Conservation (phyloP, 2,888 invertebrate genomes). For the Cryptocephalus moraei region DNA sequence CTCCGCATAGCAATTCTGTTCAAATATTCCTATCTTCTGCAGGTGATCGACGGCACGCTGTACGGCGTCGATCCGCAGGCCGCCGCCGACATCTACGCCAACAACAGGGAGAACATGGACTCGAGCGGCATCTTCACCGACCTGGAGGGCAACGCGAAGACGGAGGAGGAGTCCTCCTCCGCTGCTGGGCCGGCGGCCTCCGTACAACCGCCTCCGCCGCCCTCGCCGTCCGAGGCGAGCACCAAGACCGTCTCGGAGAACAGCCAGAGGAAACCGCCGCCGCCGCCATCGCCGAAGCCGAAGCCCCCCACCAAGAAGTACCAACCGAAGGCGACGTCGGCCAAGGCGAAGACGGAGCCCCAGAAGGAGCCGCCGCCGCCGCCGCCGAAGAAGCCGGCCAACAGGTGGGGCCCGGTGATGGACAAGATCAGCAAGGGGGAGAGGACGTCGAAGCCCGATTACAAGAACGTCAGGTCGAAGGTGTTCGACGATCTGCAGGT, state of each 20-base stretch:
- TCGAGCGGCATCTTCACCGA: conserved; percentile 85
- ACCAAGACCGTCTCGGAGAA: conserved; percentile 46
- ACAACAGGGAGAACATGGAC: conserved; percentile 69
- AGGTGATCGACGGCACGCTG: conserved; percentile 79
- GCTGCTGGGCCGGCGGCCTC: conserved; percentile 4
- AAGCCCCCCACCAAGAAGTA: conserved; percentile 29
- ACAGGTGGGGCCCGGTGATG: conserved; percentile 77
- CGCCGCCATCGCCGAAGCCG: conserved; percentile 27
- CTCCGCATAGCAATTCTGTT: no score
- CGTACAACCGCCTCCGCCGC: conserved; percentile 33
- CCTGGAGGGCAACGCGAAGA: conserved; percentile 61
- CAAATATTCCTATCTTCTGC: conserved; percentile 39
- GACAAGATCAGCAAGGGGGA: conserved; percentile 70
- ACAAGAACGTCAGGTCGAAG: conserved; percentile 83
- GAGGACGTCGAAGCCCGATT: conserved; percentile 53
- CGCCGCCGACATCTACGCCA: conserved; percentile 42
- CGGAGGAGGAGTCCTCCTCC: conserved; percentile 28
- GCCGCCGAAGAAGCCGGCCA: conserved; percentile 47
- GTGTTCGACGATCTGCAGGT: conserved; percentile 32
- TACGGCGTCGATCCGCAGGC: conserved; percentile 57
- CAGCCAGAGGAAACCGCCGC: conserved; percentile 34
- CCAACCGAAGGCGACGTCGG: conserved; percentile 45
- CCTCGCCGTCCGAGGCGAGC: conserved; percentile 53
- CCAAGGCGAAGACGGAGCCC: conserved; percentile 62
- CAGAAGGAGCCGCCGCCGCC: conserved; percentile 39